Evolutionary conservation across 2,797 vertebrate genomes (phyloP).

Genomic region (Clarias laeviceps): DNA sequence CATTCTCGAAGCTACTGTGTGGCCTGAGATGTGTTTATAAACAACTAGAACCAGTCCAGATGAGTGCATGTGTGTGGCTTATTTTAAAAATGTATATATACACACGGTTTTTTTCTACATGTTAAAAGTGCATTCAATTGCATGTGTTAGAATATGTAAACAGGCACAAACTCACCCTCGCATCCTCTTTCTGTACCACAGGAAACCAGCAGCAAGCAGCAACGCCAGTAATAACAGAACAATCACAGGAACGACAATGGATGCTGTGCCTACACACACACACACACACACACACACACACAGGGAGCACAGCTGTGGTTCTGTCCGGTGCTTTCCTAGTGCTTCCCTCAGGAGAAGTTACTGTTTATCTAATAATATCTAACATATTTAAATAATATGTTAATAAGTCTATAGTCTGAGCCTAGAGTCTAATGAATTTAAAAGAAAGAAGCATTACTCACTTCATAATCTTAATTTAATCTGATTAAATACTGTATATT

Average conservation of each 20-base stretch:
- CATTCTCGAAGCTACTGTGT: background rate
- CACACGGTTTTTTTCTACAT: background rate
- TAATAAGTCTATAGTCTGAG: background rate
- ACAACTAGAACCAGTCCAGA: too few relatives aligned
- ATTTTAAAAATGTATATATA: background rate
- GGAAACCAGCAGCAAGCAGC: conserved; percentile 76
- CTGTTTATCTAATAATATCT: background rate
- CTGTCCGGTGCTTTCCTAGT: too few relatives aligned
- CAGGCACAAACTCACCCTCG: conserved; percentile 82
- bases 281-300: conserved; percentile 43
- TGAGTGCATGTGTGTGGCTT: background rate
- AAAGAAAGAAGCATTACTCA: background rate
- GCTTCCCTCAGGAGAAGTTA: too few relatives aligned
- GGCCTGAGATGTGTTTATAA: background rate
- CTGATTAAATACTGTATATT: background rate
- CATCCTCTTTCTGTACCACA: conserved; percentile 90
- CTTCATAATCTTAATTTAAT: background rate
- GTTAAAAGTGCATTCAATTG: background rate
- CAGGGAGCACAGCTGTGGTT: conserved; percentile 6
- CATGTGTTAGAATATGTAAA: background rate
- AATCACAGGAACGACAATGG: conserved; percentile 84
- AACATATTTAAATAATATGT: background rate
- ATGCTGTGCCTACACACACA: conserved; percentile 78
- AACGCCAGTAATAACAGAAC: conserved; percentile 83
- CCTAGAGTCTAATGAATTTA: background rate